Evolutionary conservation across 2,888 invertebrate species (phyloP), one percentile per base, ranked within the genome.

Genomic region (Tipula lateralis): DNA sequence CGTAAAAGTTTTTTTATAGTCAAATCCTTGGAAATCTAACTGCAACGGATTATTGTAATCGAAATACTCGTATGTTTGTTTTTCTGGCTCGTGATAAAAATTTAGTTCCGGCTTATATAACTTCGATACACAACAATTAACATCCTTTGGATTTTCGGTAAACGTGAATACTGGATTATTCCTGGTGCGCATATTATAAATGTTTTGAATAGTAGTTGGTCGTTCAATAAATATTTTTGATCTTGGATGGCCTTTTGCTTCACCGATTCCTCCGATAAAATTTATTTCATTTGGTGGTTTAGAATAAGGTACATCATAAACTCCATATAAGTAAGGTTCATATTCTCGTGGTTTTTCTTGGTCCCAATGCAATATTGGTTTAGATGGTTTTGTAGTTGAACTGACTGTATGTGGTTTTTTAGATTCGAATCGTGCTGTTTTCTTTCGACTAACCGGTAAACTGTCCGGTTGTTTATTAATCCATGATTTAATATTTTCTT

Each of bases 21-120:
- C 90, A 86, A 89, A 86, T 84, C 90, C 90, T 85, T 90, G 89
- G 36, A 89, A 89, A 84, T 90, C 90, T 80, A 90, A 83, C 12
- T 87, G 87, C 32, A 89, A 84, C 0, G 90, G 90, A 86, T 90
- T 90, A 12, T 89, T 88, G 83, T 89, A 85, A 84, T 90, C 90
- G 5, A 89, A 87, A 7, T 88, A 87, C 83, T 84, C 29, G 13
- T 32, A 36, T n/a, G 24, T n/a, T 1, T 81, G 29, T 36, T 84
- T 84, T 12, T 29, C 13, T 9, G 66, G 66, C 9, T 6, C 66
- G 9, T 24, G 66, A 66, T 66, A 66, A 66, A 66, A 66, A 24
- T 66, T 19, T 13, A 82, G 16, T 0, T 29, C n/a, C 3, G 29
- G 82, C 19, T 83, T 83, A 9, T 30, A 29, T 6, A 36, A 13